phyloP scores from a whole-genome alignment of 2,797 vertebrate species.

The Clamator glandarius region DNA sequence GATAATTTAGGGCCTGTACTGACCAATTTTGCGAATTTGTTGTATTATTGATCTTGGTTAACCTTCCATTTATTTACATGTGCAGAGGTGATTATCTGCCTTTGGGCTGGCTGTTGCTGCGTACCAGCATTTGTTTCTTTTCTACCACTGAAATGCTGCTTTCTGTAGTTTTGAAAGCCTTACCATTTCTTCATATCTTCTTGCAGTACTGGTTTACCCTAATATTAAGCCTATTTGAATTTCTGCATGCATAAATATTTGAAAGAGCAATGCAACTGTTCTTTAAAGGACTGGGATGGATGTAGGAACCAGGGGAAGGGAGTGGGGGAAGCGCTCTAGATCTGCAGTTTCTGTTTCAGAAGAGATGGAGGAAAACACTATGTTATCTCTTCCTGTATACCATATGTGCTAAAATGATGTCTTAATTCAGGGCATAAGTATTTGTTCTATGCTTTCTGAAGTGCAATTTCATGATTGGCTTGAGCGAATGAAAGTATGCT shows the following conservation, averaged over 20 bases:
- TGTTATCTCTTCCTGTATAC: neutral
- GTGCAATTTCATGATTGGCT: neutral
- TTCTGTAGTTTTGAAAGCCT: neutral
- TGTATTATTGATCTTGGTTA: neutral
- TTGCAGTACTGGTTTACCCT: no score
- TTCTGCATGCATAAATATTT: neutral
- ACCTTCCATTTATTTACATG: neutral
- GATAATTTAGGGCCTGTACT: neutral
- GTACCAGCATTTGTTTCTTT: neutral
- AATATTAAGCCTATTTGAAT: accelerated
- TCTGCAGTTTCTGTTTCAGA: neutral
- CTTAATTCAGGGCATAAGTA: neutral
- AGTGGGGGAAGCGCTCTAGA: neutral
- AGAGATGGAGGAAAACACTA: neutral
- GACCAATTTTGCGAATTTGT: neutral
- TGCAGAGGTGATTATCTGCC: neutral
- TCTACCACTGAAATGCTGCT: neutral
- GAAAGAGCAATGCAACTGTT: neutral
- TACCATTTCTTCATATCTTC: neutral
- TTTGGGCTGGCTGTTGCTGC: neutral
- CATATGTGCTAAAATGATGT: neutral
- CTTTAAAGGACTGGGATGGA: neutral
- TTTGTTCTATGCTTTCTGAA: neutral
- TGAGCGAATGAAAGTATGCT: accelerated
- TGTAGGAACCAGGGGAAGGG: neutral